Base-by-base conservation (phyloP, 2,888 invertebrate species). In the Drosophila colorata region DNA sequence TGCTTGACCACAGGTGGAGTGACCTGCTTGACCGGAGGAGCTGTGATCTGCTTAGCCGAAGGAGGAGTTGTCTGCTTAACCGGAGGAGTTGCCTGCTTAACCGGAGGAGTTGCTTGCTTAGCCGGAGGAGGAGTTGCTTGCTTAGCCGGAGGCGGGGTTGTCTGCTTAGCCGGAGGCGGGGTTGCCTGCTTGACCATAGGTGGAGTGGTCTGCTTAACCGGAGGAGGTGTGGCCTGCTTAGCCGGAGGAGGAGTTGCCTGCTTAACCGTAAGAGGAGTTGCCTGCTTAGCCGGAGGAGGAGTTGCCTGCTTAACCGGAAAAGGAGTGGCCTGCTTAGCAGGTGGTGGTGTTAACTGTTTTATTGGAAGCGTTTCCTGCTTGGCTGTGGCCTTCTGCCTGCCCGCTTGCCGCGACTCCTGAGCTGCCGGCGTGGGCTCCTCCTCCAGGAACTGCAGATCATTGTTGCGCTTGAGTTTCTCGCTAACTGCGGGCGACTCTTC, bases 381-480 rank as follows among this genome's bases (percentile, higher is more conserved):
- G 7, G 4, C 48, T 35, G 41, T 7, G 3, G 44, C 8, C 14
- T 52, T 20, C 28, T 28, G 38, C 18, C 37, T 35, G 1, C 20
- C n/a, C 5, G 13, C 33, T 33, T 8, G 44, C 13, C 13, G 48
- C 3, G 35, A 11, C 0, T 33, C 18, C 8, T 6, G 25, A n/a
- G 1, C 1, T 4, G 14, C 33, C 16, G 44, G 7, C 0, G 11
- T 1, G 9, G 53, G 7, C 9, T 53, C 44, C n/a, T 76, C 73
- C 18, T 72, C 61, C 11, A 51, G 28, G 5, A 55, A 57, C 25
- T 49, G 55, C 37, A 74, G 71, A n/a, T 74, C 65, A 46, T 89
- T 78, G 37, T 76, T 86, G 25, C 79, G 79, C 28, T 79, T 83
- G 0, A 76, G 31, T 33, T 84, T 80, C 33, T 87, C 84, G 52